Conservation (phyloP, 1,140 invertebrate genomes). For the Drosophila baimaii region DNA sequence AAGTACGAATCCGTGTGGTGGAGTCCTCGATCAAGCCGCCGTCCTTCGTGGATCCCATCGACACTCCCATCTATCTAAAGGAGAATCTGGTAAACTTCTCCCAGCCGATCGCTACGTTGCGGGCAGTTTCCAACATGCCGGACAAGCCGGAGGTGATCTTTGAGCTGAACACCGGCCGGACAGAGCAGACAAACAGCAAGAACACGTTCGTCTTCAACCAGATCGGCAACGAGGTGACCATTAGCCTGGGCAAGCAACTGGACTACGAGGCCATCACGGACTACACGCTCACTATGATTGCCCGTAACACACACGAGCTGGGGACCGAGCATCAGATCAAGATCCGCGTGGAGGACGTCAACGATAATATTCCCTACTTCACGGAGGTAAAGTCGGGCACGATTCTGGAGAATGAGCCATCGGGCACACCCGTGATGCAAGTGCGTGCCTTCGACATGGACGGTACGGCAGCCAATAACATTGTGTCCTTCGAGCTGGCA, state of each 20-base stretch:
- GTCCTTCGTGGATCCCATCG: slow-evolving; percentile 87
- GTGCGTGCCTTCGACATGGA: slow-evolving; percentile 94
- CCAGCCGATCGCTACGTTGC: slow-evolving; percentile 88
- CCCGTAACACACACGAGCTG: slow-evolving; percentile 92
- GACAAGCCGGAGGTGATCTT: slow-evolving; percentile 90
- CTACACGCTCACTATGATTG: slow-evolving; percentile 92
- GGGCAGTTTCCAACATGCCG: slow-evolving; percentile 90
- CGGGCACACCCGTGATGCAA: slow-evolving; percentile 93
- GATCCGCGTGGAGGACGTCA: slow-evolving; percentile 92
- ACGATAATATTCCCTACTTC: slow-evolving; percentile 94
- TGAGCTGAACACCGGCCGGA: slow-evolving; percentile 91
- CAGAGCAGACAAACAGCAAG: slow-evolving; percentile 92
- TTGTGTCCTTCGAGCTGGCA: slow-evolving; percentile 90
- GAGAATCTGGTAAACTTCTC: slow-evolving; percentile 91
- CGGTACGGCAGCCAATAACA: slow-evolving; percentile 91
- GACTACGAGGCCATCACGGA: slow-evolving; percentile 93
- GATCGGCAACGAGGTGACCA: slow-evolving; percentile 88
- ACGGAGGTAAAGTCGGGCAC: slow-evolving; percentile 90
- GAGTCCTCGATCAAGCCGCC: slow-evolving; percentile 95
- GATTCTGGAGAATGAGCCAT: slow-evolving; percentile 92
- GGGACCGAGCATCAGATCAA: slow-evolving; percentile 91
- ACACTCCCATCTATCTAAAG: slow-evolving; percentile 87
- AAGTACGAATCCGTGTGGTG: slow-evolving; percentile 92
- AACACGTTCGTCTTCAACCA: slow-evolving; percentile 90
- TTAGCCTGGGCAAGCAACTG: slow-evolving; percentile 89